Evolutionary conservation across 2,113 vertebrate genomes (phyloP), one percentile per base, ranked within the genome.

Genomic region (Pimephales promelas): DNA sequence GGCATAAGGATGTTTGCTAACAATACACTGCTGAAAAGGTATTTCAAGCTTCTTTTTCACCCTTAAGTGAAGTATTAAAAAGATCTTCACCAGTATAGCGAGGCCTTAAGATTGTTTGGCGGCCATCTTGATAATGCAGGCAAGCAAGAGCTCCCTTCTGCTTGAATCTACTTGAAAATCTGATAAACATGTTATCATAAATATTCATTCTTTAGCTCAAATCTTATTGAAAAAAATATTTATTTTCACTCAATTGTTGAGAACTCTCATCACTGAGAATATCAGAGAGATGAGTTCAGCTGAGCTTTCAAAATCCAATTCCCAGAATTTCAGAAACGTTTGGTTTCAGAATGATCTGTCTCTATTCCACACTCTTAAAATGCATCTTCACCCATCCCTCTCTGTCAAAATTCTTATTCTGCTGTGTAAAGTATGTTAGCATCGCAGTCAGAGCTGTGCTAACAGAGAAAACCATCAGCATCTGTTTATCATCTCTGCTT

Each of bases 401-500:
- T 24, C 40, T 3, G 68, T 45, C 68, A 26, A 16, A 36, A 45
- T 16, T 28, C 13, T 62, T 40, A 26, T 34, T 43, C 59, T 68
- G 31, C 36, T 47, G 43, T 70, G 61, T 66, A 52, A 74, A 81
- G 47, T 70, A 74, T 64, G 77, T 76, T 49, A 76, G 56, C 26
- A 18, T 36, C 26, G 22, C 61, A 77, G 78, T 80, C 76, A 57
- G 70, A 52, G 71, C 70, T 28, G 70, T 59, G 71, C 68, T 75
- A 83, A 74, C 75, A 79, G 57, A 57, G 56, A 43, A 70, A 79
- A 34, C 71, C 62, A 77, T 80, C 86, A 40, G 59, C 61, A 57
- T 83, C 79, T 84, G 82, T 86, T 86, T 81, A 49, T 80, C 72
- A 52, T 77, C 82, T 77, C 71, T 72, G 86, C 80, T 34, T 81